Evolutionary conservation across 2,888 invertebrate species (phyloP).

Genomic region (Erynnis tages): DNA sequence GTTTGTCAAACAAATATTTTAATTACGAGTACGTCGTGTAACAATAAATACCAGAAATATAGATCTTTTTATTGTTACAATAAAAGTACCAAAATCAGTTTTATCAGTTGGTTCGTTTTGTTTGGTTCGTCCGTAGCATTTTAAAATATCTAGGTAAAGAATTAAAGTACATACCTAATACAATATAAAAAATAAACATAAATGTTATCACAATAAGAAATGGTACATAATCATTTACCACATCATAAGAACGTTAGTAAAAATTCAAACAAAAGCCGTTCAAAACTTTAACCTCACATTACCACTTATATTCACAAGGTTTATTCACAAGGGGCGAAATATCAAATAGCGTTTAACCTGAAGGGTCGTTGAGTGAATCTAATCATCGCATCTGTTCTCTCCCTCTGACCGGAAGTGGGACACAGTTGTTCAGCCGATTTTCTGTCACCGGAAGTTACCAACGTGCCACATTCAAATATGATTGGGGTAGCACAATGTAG

Average conservation of each 20-base stretch:
- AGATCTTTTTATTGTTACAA: no score
- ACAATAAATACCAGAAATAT: no score
- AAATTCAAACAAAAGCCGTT: conserved; percentile 16
- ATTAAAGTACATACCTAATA: no score
- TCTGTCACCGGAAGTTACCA: conserved; percentile 77
- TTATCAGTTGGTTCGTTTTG: no score
- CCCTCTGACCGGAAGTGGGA: conserved; percentile 77
- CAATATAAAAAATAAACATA: neutral
- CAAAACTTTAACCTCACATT: conserved; percentile 15
- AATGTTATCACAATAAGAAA: no score
- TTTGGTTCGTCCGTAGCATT: no score
- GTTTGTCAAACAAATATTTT: no score
- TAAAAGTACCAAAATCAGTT: no score
- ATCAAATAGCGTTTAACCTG: conserved; percentile 66
- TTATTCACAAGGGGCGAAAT: conserved; percentile 37
- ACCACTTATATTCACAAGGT: no score
- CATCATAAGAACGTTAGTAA: neutral
- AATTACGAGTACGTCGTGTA: no score
- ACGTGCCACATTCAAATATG: conserved; percentile 78
- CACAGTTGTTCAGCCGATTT: conserved; percentile 78
- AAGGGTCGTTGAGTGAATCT: conserved; percentile 63
- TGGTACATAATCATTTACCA: no score
- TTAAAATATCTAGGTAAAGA: no score
- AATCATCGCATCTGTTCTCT: conserved; percentile 76
- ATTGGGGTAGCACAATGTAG: conserved; percentile 69